Base-by-base conservation (phyloP, 2,797 vertebrate species). In the Hybognathus amarus region DNA sequence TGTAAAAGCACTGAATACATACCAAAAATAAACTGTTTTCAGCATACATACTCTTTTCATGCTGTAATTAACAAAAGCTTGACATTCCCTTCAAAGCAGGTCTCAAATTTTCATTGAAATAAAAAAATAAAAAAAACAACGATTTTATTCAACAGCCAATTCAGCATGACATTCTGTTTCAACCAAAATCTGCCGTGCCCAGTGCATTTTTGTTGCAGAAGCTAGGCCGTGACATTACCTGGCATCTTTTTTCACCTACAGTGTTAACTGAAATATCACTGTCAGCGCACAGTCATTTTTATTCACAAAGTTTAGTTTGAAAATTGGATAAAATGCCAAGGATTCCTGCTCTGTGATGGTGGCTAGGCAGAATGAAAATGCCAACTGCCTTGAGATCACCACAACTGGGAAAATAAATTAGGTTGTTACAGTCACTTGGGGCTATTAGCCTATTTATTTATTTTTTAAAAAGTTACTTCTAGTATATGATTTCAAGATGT, bases 191-290 rank as follows among this genome's bases (percentile, higher is more conserved):
- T n/a, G 27, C 33, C 33, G 33, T 36, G 33, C 54, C 45, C 52
- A 0, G 1, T 76, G 45, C 2, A 4, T 40, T 47, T 59, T 30
- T 52, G 69, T 78, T 17, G 13, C 30, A 77, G 82, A 75, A 38
- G 77, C 30, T 54, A 56, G 79, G 67, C 68, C 27, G 36, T 87
- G 87, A 83, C 68, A 84, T 89, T 85, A 80, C 84, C 33, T 77
- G 61, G 33, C 13, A 17, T 69, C 52, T 71, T 56, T 36, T 69
- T 76, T 67, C 52, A 74, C 79, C 71, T 56, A 52, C 59, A 64
- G 45, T 22, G 54, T 80, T 78, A 78, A 77, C 47, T 85, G 68
- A 80, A 85, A 81, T 83, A 75, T 77, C 54, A 50, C 40, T 71
- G 71, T 71, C 79, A 82, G 24, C 1, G 42, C 47, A n/a, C 18